Percentiles rank a stretch among this genome's conserved stretches.
These are phyloP conservation scores for Aegithalos caudatus DNA, from an alignment of 2,113 vertebrate species.

Conservation along the genomic window DNA sequence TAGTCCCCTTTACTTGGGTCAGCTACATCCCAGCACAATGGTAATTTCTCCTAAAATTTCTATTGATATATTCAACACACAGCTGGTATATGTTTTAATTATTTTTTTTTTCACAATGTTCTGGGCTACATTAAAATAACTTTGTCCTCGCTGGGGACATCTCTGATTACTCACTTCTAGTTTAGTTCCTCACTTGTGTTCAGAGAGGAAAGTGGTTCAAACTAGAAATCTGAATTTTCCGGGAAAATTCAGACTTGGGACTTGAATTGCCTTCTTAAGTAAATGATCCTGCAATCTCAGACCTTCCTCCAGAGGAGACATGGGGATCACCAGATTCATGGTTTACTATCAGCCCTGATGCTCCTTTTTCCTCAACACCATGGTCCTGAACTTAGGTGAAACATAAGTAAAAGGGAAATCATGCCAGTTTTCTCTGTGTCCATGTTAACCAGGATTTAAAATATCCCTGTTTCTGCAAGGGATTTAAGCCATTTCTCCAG, in stretches of 20 bases:
- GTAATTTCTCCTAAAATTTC: not conserved
- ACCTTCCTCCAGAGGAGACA: not conserved
- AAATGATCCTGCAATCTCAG: not conserved
- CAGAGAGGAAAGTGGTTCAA: not conserved
- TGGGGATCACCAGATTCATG: rapidly evolving
- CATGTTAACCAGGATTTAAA: not conserved
- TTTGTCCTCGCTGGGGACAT: not conserved
- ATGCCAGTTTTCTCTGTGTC: not conserved
- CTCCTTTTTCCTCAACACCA: not conserved
- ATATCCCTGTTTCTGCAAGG: not conserved
- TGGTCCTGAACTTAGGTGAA: not conserved
- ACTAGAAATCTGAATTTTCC: not conserved
- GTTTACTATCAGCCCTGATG: not conserved
- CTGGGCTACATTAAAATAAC: constrained; percentile 27
- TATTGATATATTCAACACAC: not conserved
- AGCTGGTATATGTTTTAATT: not conserved
- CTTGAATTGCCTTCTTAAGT: not conserved
- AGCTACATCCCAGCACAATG: not conserved
- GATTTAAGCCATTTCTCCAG: not conserved
- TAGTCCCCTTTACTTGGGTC: not conserved
- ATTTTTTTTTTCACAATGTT: not conserved
- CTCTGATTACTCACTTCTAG: not conserved
- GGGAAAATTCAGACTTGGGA: not conserved
- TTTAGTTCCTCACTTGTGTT: not conserved
- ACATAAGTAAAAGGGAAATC: not conserved